Percentiles rank a stretch among this genome's conserved stretches.
Evolutionary conservation across 2,113 vertebrate species (phyloP).

Genomic region (Catagonus wagneri): DNA sequence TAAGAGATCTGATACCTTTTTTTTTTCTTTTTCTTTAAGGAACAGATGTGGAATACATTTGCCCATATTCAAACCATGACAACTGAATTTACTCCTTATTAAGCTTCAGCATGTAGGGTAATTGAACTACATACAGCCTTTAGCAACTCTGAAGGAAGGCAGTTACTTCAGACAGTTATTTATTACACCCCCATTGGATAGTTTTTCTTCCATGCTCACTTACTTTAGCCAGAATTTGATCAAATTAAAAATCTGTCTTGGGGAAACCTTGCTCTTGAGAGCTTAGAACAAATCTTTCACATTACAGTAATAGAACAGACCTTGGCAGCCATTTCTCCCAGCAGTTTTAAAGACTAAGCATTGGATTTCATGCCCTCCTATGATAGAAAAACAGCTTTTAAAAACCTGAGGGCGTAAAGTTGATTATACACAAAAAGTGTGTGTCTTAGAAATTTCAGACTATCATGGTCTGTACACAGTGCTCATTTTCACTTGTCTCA

Average conservation of each 20-base stretch:
- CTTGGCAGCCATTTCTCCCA: constrained; percentile 51
- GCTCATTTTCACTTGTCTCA: constrained; percentile 39
- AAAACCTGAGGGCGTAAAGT: neutral
- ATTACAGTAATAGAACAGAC: constrained; percentile 22
- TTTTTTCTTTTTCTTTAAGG: constrained; percentile 10
- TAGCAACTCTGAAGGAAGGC: constrained; percentile 38
- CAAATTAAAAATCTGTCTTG: constrained; percentile 54
- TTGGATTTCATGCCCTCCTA: constrained; percentile 39
- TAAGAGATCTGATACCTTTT: constrained; percentile 55
- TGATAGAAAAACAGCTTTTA: constrained; percentile 33
- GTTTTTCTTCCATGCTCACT: neutral
- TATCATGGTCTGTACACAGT: neutral
- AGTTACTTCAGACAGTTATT: constrained; percentile 22
- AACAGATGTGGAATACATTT: constrained; percentile 66
- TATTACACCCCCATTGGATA: neutral
- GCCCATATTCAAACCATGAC: constrained; percentile 33
- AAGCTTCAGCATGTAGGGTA: constrained; percentile 53
- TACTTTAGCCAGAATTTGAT: constrained; percentile 63
- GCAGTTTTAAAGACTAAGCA: constrained; percentile 56
- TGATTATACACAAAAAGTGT: constrained; percentile 19
- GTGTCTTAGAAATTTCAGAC: constrained; percentile 37
- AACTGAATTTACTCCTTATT: neutral
- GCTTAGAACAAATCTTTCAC: constrained; percentile 61
- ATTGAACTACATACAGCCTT: neutral
- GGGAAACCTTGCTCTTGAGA: constrained; percentile 51